A percentile compares a stretch with the other conserved stretches of the same genome.
Conservation (phyloP, 2,797 vertebrate genomes). For the Anniella stebbinsi region DNA sequence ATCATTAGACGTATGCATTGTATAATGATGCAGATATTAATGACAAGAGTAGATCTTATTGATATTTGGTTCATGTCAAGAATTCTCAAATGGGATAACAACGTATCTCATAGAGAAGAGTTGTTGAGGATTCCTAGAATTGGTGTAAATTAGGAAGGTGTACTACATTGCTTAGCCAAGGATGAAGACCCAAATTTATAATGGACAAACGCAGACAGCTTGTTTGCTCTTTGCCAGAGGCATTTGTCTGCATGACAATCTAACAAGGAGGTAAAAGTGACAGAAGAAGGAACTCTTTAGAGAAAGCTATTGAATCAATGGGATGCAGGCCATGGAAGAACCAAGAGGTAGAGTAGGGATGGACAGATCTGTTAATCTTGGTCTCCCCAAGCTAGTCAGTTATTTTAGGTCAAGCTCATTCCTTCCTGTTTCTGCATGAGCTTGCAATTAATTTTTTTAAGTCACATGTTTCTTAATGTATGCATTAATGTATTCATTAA, state of each 20-base stretch:
- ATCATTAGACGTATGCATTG: neutral
- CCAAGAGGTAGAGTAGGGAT: neutral
- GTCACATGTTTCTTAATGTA: too few relatives aligned
- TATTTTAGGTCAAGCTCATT: too few relatives aligned
- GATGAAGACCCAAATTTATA: slow-evolving; percentile 1
- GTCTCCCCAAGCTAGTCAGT: too few relatives aligned
- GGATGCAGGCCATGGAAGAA: neutral
- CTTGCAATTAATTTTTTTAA: too few relatives aligned
- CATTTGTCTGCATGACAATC: neutral
- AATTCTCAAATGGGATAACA: neutral
- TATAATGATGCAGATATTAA: neutral
- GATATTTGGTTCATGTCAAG: neutral
- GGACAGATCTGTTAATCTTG: too few relatives aligned
- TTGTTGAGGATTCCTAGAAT: neutral
- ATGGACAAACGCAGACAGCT: neutral
- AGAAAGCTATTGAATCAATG: neutral
- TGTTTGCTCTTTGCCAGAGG: slow-evolving; percentile 2
- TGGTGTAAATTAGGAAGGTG: neutral
- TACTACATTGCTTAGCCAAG: neutral
- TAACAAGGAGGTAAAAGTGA: neutral
- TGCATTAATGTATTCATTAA: too few relatives aligned
- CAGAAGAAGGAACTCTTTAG: neutral
- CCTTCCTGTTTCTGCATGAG: too few relatives aligned
- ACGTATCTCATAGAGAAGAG: neutral
- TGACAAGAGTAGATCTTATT: too few relatives aligned